A percentile compares a stretch with the other conserved stretches of the same genome.
phyloP scores from a whole-genome alignment of 2,797 vertebrate genomes.

The Podarcis lilfordi region DNA sequence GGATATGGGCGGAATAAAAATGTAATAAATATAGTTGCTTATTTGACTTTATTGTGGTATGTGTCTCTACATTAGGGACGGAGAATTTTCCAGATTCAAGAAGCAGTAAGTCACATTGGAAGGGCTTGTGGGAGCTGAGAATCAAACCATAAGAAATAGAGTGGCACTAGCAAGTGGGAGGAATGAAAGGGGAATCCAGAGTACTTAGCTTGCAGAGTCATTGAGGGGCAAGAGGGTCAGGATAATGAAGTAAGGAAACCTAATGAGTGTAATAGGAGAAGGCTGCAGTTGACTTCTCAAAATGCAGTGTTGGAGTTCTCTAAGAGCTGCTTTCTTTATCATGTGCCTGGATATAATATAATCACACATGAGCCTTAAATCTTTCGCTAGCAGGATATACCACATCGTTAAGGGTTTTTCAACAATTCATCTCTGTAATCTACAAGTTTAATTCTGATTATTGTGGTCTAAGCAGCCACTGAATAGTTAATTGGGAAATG shows the following conservation, averaged over 20 bases:
- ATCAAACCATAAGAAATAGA: not conserved
- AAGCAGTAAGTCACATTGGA: not conserved
- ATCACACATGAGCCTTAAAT: constrained; percentile 59
- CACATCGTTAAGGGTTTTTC: constrained; percentile 44
- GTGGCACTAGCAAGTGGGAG: not conserved
- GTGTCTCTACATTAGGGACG: not conserved
- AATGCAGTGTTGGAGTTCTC: constrained; percentile 48
- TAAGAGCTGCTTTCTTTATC: constrained; percentile 16
- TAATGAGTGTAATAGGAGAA: not conserved
- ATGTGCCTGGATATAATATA: constrained; percentile 31
- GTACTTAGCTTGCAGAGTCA: not conserved
- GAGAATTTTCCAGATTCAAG: not conserved
- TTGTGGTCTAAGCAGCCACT: not conserved
- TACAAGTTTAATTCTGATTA: not conserved
- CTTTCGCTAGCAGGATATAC: constrained; percentile 42
- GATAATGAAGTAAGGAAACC: not conserved
- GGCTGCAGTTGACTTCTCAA: not conserved
- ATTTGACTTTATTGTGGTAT: not conserved
- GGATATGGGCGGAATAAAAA: not conserved
- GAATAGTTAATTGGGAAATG: constrained; percentile 41
- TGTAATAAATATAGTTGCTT: not conserved
- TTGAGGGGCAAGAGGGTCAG: not conserved
- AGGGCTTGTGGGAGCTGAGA: not conserved
- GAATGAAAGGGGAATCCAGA: not conserved
- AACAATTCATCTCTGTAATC: constrained; percentile 25